A percentile compares a stretch with the other conserved stretches of the same genome.
Conservation (phyloP, 1,140 invertebrate species). For the Drosophila simulans region DNA sequence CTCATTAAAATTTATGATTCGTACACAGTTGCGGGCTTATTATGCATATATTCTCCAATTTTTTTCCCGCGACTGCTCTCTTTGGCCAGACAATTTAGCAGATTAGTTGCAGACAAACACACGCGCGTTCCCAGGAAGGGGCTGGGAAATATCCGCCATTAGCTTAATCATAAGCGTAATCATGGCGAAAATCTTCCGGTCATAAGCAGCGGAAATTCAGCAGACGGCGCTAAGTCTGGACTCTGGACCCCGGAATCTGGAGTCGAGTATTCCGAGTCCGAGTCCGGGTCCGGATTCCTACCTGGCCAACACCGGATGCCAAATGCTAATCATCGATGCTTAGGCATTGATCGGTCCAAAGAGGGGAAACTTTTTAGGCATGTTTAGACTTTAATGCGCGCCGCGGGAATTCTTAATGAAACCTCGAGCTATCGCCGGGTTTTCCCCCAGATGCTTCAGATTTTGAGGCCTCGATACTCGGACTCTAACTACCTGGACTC, state of each 20-base stretch:
- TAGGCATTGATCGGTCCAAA: constrained; percentile 46
- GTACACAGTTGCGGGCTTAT: constrained; percentile 71
- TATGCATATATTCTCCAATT: constrained; percentile 53
- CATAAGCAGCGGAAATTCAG: constrained; percentile 76
- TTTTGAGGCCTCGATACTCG: constrained; percentile 3
- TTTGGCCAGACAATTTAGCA: constrained; percentile 75
- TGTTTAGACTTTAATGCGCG: constrained; percentile 81
- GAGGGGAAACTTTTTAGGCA: constrained; percentile 74
- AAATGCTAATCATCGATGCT: constrained; percentile 76
- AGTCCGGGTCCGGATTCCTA: constrained; percentile 11
- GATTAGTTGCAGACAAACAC: constrained; percentile 74
- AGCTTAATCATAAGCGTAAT: constrained; percentile 80
- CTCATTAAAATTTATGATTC: constrained; percentile 83
- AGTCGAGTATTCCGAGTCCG: constrained; percentile 22
- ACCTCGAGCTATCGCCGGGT: constrained; percentile 45
- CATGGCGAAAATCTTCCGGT: constrained; percentile 76
- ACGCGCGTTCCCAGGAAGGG: constrained; percentile 39
- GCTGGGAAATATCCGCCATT: constrained; percentile 77
- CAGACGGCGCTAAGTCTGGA: constrained; percentile 68
- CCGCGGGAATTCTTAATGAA: constrained; percentile 83
- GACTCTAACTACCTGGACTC: constrained; percentile 41
- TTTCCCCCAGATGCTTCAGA: constrained; percentile 49
- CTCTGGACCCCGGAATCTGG: constrained; percentile 27
- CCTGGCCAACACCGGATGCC: constrained; percentile 65
- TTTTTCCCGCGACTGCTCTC: constrained; percentile 24